Percentiles rank a stretch among this genome's conserved stretches.
These are phyloP conservation scores for Xyrauchen texanus DNA, from an alignment of 2,113 vertebrate genomes.

Conservation along the genomic window DNA sequence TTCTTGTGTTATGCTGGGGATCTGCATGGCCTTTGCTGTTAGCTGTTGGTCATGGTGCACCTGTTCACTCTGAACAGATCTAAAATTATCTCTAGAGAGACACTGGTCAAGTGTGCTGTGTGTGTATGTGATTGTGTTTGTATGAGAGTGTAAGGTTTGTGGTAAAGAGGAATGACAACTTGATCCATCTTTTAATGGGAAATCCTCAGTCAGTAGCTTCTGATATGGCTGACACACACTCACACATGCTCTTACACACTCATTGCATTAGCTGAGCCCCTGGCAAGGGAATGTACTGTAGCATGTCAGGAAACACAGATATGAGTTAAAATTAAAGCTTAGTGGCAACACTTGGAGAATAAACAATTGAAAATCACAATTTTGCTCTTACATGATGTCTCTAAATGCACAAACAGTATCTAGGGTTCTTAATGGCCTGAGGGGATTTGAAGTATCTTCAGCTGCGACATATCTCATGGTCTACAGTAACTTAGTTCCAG, in stretches of 20 bases:
- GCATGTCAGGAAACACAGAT: not conserved
- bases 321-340: not conserved
- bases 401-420: not conserved
- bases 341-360: not conserved
- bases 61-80: constrained; percentile 1
- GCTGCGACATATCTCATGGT: not conserved
- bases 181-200: constrained; percentile 31
- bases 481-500: not conserved
- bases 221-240: constrained; percentile 8
- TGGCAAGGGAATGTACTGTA: no score
- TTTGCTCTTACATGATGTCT: constrained; percentile 4
- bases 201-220: constrained; percentile 23
- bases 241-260: not conserved
- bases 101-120: not conserved
- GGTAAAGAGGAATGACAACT: not conserved
- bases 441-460: not conserved
- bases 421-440: not conserved
- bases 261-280: not conserved
- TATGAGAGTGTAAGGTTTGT: not conserved
- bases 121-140: not conserved
- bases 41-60: not conserved
- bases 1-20: no score
- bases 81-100: not conserved
- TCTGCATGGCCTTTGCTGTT: not conserved
- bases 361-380: not conserved